Evolutionary conservation across 2,888 invertebrate species (phyloP).

Genomic region (Schrankia costaestrigalis): DNA sequence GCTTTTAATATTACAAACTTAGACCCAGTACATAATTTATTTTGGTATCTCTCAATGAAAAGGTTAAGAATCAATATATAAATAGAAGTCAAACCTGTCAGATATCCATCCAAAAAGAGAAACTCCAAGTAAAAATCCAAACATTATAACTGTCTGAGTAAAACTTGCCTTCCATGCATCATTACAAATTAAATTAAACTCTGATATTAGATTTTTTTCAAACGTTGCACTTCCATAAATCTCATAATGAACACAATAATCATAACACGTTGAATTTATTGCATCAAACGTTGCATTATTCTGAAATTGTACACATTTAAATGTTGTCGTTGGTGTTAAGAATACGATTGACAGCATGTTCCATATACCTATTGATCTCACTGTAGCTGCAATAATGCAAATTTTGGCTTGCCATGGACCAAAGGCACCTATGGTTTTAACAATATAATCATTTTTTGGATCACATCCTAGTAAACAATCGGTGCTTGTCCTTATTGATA

Average conservation of each 20-base stretch:
- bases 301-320: conserved; percentile 37
- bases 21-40: too few relatives aligned
- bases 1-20: too few relatives aligned
- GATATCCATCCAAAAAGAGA: conserved; percentile 58
- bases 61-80: not conserved
- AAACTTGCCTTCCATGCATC: conserved; percentile 51
- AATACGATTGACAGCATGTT: conserved; percentile 51
- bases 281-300: conserved; percentile 24
- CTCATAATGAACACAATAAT: conserved; percentile 43
- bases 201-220: conserved; percentile 44
- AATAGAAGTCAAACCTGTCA: conserved; percentile 39
- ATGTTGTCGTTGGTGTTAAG: conserved; percentile 43
- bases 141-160: conserved; percentile 50
- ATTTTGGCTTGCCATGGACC: conserved; percentile 51
- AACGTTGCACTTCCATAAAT: conserved; percentile 39
- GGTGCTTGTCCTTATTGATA: conserved; percentile 12
- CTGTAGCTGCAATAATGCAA: conserved; percentile 34
- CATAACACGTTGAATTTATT: conserved; percentile 44
- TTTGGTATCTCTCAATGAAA: too few relatives aligned
- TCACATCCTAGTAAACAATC: conserved; percentile 19
- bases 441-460: conserved; percentile 46
- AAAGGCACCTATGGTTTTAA: conserved; percentile 48
- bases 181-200: conserved; percentile 51
- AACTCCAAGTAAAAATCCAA: conserved; percentile 47
- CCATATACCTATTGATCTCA: conserved; percentile 44